Evolutionary conservation across 2,113 vertebrate genomes (phyloP).

Genomic region (Girardinichthys multiradiatus): DNA sequence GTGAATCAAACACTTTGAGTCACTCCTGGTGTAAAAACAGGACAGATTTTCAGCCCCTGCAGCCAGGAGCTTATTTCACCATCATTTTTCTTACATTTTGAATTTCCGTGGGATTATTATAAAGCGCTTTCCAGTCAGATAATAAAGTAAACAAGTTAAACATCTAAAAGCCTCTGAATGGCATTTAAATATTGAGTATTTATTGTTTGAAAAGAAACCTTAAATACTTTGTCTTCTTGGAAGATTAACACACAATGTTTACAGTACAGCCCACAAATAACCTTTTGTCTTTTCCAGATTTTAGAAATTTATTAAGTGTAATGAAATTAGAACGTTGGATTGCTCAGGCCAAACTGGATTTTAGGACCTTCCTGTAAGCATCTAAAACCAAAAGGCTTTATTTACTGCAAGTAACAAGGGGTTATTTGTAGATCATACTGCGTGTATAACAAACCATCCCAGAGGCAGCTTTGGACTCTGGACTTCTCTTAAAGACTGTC

Average conservation of each 20-base stretch:
- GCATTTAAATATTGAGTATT: background rate
- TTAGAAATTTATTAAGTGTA: constrained; percentile 26
- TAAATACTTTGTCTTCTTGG: constrained; percentile 2
- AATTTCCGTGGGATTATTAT: constrained; percentile 6
- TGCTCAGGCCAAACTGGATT: constrained; percentile 39
- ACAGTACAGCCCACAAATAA: constrained; percentile 50
- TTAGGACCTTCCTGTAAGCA: constrained; percentile 27
- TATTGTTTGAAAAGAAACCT: background rate
- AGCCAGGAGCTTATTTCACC: background rate
- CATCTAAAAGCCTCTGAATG: background rate
- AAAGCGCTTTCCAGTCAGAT: background rate
- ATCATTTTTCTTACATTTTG: constrained; percentile 6
- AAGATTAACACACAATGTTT: constrained; percentile 20
- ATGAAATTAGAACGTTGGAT: constrained; percentile 34
- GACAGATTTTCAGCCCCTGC: constrained; percentile 9
- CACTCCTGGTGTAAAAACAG: constrained; percentile 6
- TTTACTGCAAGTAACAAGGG: constrained; percentile 25
- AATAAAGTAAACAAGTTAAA: background rate
- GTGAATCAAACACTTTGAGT: constrained; percentile 34
- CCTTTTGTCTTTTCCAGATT: constrained; percentile 25
- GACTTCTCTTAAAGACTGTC: constrained; percentile 32
- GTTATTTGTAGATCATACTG: constrained; percentile 53
- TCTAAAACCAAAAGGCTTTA: constrained; percentile 9
- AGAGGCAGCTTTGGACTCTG: constrained; percentile 43
- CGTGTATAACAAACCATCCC: constrained; percentile 2